Base-by-base conservation (phyloP, 2,113 vertebrate species). In the Ammodytes dubius region DNA sequence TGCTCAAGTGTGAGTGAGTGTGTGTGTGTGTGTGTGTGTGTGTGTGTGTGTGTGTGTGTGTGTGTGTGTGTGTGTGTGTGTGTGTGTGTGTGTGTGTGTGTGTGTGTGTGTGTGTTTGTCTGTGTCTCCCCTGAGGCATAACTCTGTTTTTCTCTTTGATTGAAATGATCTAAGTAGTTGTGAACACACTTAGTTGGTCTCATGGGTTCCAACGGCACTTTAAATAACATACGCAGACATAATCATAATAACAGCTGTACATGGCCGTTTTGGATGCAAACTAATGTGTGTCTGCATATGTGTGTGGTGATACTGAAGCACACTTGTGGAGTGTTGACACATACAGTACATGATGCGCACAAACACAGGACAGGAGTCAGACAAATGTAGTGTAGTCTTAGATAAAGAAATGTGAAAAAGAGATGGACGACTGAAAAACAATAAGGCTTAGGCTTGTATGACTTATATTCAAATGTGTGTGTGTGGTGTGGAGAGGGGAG, bases 241-340 rank as follows among this genome's bases (percentile, higher is more conserved):
- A 74, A 87, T 87, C 77, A 81, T 64, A 80, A 56, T 27, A 87
- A 78, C 86, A 92, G 89, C 82, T 89, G 86, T 79, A 90, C 82
- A 57, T 60, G 65, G 65, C 54, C 5, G 7, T 57, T 78, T 40
- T 39, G 11, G 61, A 79, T 56, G 70, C 63, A 81, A 69, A 81
- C 73, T 49, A 64, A 81, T 83, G 67, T 82, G 60, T 82, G 68
- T 59, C 67, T 70, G 64, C 53, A 37, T 35, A 13, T 52, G 49
- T 35, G 57, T 57, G 70, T 12, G 19, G 19, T 42, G 17, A 77
- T 81, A 57, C 69, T 43, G 65, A 71, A 19, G 63, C 87, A 27
- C 89, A 93, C 89, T 87, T 93, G 92, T 87, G 84, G 74, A 79
- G 83, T 85, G 87, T 72, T 91, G 91, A 93, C 74, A 89, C 57